These are phyloP conservation scores for Centruroides vittatus DNA, from an alignment of 1,140 invertebrate genomes.

Conservation along the genomic window DNA sequence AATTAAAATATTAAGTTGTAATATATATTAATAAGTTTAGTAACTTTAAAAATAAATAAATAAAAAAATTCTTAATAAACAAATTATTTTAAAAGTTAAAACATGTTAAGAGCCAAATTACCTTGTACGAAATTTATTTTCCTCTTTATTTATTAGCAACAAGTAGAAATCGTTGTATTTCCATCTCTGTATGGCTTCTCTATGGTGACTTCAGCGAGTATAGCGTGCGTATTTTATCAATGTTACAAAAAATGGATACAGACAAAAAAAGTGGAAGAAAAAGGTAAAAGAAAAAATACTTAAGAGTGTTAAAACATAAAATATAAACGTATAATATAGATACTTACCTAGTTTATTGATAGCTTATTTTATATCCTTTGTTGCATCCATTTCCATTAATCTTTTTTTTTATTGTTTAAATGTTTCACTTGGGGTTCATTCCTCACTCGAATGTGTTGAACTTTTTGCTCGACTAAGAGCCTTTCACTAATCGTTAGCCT, in stretches of 20 bases:
- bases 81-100: background rate
- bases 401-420: no score
- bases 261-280: background rate
- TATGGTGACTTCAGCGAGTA: constrained; percentile 15
- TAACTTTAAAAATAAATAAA: background rate
- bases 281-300: background rate
- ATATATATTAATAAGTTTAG: background rate
- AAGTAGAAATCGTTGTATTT: constrained; percentile 17
- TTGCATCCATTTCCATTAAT: no score
- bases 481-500: no score
- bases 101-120: background rate
- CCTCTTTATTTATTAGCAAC: constrained; percentile 8
- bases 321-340: no score
- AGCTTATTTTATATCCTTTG: no score
- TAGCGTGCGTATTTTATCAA: constrained; percentile 12
- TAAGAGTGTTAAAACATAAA: no score
- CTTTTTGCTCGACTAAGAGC: no score
- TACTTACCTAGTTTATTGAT: no score
- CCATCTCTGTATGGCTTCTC: constrained; percentile 19
- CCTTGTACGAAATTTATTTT: background rate
- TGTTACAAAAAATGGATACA: constrained; percentile 1
- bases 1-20: background rate
- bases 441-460: no score
- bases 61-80: background rate
- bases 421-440: no score